Conservation (phyloP, 2,888 invertebrate species). For the Eupeodes luniger region DNA sequence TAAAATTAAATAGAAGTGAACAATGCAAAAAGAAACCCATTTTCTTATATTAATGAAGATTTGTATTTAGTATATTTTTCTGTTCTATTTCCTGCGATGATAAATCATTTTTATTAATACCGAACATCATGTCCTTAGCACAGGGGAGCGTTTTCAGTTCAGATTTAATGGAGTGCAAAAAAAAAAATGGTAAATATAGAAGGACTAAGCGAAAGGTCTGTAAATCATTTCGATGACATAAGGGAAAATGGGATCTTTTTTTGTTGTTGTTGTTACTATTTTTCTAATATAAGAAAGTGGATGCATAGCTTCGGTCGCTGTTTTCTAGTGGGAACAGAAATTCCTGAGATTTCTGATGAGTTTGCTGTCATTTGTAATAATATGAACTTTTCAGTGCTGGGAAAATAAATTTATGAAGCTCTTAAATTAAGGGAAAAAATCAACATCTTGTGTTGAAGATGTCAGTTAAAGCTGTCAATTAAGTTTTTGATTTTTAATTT, state of each 20-base stretch:
- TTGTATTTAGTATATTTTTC: constrained; percentile 22
- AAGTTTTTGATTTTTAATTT: too few species aligned
- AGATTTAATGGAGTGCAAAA: constrained; percentile 27
- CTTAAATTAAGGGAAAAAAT: too few species aligned
- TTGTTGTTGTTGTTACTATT: background rate
- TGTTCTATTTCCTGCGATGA: constrained; percentile 21
- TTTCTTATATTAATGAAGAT: constrained; percentile 30
- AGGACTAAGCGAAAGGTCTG: constrained; percentile 1
- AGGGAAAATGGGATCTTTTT: background rate
- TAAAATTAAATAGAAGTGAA: background rate
- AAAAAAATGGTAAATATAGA: background rate
- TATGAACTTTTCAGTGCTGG: background rate
- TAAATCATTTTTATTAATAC: constrained; percentile 46
- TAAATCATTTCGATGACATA: constrained; percentile 25
- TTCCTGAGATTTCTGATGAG: background rate
- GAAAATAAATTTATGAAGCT: background rate
- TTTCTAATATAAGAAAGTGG: constrained; percentile 24
- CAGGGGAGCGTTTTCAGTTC: background rate
- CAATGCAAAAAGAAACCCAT: background rate
- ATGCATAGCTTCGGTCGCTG: background rate
- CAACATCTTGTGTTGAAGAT: too few species aligned
- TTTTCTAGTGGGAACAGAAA: too few species aligned
- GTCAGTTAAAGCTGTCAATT: too few species aligned
- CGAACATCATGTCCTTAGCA: background rate
- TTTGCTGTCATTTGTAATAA: background rate